A percentile compares a stretch with the other conserved stretches of the same genome.
These are phyloP conservation scores for Cyprinodon brontotheroides DNA, from an alignment of 2,113 vertebrate species.

Conservation along the genomic window DNA sequence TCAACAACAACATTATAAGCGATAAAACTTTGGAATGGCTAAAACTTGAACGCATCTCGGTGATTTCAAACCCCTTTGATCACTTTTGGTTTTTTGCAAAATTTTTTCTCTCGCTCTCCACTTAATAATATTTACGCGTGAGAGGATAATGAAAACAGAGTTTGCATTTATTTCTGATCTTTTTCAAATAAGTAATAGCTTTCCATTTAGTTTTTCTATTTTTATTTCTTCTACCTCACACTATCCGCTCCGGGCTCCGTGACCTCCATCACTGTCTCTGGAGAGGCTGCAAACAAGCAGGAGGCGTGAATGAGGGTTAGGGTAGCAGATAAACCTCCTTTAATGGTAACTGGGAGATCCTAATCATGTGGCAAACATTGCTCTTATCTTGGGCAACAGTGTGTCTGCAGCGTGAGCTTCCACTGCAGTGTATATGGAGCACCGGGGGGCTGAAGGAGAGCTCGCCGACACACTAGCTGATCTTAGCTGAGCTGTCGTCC, in stretches of 20 bases:
- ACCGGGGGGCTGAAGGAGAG: conserved; percentile 37
- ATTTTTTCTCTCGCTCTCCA: not conserved
- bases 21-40: too few species aligned
- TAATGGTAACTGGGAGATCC: conserved; percentile 74
- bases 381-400: conserved; percentile 65
- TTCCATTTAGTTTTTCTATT: conserved; percentile 6
- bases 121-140: too few species aligned
- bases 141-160: conserved; percentile 10
- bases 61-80: not conserved
- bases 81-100: too few species aligned
- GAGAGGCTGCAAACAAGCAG: conserved; percentile 38
- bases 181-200: conserved; percentile 12
- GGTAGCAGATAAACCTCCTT: conserved; percentile 65
- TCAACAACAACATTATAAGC: too few species aligned
- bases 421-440: conserved; percentile 47
- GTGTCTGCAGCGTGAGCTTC: conserved; percentile 16
- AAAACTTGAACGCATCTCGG: too few species aligned
- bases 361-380: conserved; percentile 65
- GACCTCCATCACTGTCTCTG: conserved; percentile 63
- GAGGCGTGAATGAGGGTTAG: conserved; percentile 44
- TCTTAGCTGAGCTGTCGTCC: conserved; percentile 35
- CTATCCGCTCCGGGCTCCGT: conserved; percentile 23
- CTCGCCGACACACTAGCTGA: conserved; percentile 42
- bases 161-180: conserved; percentile 1
- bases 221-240: conserved; percentile 13